phyloP scores from a whole-genome alignment of 2,113 vertebrate genomes.

The Bubo scandiacus region DNA sequence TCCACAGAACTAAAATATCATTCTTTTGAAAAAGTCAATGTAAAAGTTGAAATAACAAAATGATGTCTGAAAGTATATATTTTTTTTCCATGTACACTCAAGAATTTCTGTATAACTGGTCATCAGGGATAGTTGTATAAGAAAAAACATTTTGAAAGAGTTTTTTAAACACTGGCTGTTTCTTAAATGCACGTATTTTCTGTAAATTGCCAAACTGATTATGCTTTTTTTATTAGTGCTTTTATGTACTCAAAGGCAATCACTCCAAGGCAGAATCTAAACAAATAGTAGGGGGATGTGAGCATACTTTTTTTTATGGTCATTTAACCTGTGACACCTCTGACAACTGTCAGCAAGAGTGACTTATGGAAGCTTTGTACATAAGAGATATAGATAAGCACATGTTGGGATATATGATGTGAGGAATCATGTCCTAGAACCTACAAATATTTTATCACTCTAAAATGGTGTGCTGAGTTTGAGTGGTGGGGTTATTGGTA shows the following conservation, averaged over 20 bases:
- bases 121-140: not conserved
- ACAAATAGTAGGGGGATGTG: not conserved
- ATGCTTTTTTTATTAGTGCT: not conserved
- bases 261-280: not conserved
- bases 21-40: not conserved
- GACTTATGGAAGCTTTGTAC: not conserved
- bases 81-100: not conserved
- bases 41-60: not conserved
- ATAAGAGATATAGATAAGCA: not conserved
- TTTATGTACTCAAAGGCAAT: not conserved
- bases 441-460: not conserved
- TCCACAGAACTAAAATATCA: not conserved
- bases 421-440: not conserved
- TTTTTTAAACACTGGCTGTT: not conserved
- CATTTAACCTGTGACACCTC: not conserved
- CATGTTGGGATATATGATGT: not conserved
- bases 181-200: not conserved
- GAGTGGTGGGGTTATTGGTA: too few species aligned
- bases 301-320: not conserved
- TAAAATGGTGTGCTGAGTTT: not conserved
- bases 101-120: not conserved
- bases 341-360: not conserved
- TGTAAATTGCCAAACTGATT: not conserved
- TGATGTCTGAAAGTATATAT: not conserved
- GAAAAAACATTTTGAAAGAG: not conserved